A percentile compares a stretch with the other conserved stretches of the same genome.
phyloP scores from a whole-genome alignment of 64 coral and sea anemone genomes.

The Hydrozoanthus tunicans region DNA sequence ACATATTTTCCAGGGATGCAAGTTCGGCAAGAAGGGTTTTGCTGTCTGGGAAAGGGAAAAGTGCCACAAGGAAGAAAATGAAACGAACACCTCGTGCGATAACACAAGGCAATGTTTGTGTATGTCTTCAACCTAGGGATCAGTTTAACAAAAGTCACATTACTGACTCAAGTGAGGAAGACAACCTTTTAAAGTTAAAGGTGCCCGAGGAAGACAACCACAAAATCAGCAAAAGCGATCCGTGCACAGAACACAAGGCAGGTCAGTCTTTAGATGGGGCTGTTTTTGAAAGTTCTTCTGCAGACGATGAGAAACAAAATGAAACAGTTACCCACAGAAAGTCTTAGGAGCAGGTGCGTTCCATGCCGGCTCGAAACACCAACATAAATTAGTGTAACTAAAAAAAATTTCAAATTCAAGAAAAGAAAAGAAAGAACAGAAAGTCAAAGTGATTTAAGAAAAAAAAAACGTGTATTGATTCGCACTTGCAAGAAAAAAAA shows the following conservation, averaged over 20 bases:
- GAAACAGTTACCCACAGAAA: background rate
- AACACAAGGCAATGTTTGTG: background rate
- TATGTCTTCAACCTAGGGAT: background rate
- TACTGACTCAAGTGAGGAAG: background rate
- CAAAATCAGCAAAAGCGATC: background rate
- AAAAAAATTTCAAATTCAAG: background rate
- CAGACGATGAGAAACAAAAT: background rate
- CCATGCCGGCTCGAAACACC: too few species aligned
- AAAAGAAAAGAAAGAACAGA: background rate
- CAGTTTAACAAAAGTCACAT: background rate
- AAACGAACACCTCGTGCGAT: background rate
- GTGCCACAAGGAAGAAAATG: background rate
- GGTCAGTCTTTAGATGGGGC: background rate
- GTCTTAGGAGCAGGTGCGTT: background rate
- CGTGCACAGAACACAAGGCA: background rate
- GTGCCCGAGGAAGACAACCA: background rate
- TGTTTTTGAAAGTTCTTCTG: background rate
- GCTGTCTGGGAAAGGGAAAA: background rate
- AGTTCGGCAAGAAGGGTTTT: background rate
- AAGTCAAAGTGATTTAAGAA: slow-evolving; percentile 18
- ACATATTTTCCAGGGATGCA: background rate
- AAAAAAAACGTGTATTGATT: too few species aligned
- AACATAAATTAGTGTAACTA: background rate
- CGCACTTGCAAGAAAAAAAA: background rate
- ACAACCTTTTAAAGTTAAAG: background rate